Evolutionary conservation across 2,113 vertebrate species (phyloP).

Genomic region (Thunnus thynnus): DNA sequence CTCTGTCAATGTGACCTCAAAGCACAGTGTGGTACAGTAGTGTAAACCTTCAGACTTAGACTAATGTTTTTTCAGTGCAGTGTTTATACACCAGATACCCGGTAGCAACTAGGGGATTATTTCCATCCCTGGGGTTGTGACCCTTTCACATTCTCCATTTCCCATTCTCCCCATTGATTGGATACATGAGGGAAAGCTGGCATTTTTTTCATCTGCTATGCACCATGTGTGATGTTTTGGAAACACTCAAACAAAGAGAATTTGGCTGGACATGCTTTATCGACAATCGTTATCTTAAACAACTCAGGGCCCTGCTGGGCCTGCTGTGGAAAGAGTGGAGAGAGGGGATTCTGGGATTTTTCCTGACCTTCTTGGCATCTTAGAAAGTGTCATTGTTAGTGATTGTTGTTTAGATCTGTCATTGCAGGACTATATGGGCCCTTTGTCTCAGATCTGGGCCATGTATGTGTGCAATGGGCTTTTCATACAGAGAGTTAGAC

Average conservation of each 20-base stretch:
- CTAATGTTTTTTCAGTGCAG: constrained; percentile 77
- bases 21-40: constrained; percentile 50
- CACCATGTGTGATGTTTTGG: constrained; percentile 70
- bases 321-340: constrained; percentile 54
- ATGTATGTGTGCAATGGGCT: background rate
- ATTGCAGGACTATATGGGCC: background rate
- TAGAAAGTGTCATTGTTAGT: constrained; percentile 39
- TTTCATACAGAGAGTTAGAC: constrained; percentile 4
- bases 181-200: constrained; percentile 59
- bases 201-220: constrained; percentile 25
- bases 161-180: constrained; percentile 73
- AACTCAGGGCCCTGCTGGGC: constrained; percentile 53
- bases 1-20: constrained; percentile 40
- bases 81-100: constrained; percentile 78
- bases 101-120: constrained; percentile 77
- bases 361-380: constrained; percentile 17
- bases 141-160: constrained; percentile 76
- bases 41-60: constrained; percentile 73
- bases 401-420: constrained; percentile 39
- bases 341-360: constrained; percentile 55
- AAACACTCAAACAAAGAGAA: constrained; percentile 67
- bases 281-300: constrained; percentile 60
- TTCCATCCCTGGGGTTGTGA: constrained; percentile 71
- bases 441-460: constrained; percentile 29
- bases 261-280: constrained; percentile 63